Evolutionary conservation across 2,888 invertebrate genomes (phyloP), one percentile per base, ranked within the genome.

Genomic region (Drosophila gaucha): DNA sequence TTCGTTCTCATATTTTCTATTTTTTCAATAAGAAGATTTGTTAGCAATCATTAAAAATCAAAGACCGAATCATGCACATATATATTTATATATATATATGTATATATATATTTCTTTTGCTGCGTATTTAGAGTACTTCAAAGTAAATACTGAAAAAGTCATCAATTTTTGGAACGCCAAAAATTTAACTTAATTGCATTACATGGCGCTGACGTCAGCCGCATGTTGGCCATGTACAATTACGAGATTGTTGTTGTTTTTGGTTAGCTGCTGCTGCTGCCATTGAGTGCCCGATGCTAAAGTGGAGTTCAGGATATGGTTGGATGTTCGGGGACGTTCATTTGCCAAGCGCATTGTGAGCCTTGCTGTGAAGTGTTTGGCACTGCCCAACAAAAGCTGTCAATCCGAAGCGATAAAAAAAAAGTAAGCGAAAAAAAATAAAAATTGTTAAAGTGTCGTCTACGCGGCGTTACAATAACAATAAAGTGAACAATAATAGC

Each of bases 381-480:
- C 68, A 54, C 64, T 57, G 47, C 64, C 79, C 68, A 83, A 85
- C 87, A 83, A 86, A 83, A 69, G 85, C 76, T 78, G 87, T 87
- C 85, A 84, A 60, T 56, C 33, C 57, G 31, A 63, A 51, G 62
- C 63, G 62, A 64, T 74, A 64, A 51, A 56, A 64, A 62, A 66
- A 38, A 52, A 50, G 33, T 51, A 30, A 24, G 8, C 9, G 44
- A 52, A 31, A 28, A 12, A 59, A 52, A 57, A 54, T 59, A 52
- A 54, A 57, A 69, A 76, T 75, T 83, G 80, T 77, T 77, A 83
- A 83, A 84, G 80, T 84, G 75, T 55, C 82, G 86, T 70, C 82
- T 74, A 65, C 80, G 75, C 64, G 64, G 69, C 82, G 67, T 78
- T 86, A 80, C 87, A 82, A 86, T 82, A 82, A 84, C 85, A 86